Percentiles rank a stretch among this genome's conserved stretches.
phyloP scores from a whole-genome alignment of 1,140 invertebrate genomes.

The Rhagoletis zephyria region DNA sequence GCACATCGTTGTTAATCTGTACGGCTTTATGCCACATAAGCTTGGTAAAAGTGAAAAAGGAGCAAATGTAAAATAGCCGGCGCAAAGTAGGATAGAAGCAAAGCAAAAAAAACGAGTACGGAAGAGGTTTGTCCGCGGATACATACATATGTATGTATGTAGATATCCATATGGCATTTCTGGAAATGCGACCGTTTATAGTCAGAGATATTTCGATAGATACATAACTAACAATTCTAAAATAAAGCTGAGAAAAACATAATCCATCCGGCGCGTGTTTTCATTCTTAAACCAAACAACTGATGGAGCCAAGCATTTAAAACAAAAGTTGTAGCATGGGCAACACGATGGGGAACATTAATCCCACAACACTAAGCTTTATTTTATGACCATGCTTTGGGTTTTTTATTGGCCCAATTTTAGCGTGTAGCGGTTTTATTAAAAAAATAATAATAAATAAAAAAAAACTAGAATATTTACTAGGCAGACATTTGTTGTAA shows the following conservation, averaged over 20 bases:
- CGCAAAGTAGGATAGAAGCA: neutral
- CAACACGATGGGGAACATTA: too few species aligned
- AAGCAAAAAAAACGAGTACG: neutral
- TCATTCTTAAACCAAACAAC: neutral
- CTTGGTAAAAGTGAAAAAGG: constrained; percentile 4
- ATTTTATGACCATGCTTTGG: too few species aligned
- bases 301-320: neutral
- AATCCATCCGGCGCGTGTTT: too few species aligned
- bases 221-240: too few species aligned
- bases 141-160: neutral
- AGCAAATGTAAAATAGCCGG: neutral
- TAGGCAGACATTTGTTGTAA: too few species aligned
- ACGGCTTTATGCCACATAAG: constrained; percentile 20
- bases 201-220: neutral
- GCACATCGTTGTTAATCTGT: neutral
- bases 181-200: neutral
- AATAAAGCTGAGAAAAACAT: too few species aligned
- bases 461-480: too few species aligned
- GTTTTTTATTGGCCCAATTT: too few species aligned
- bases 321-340: neutral
- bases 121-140: neutral
- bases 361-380: too few species aligned
- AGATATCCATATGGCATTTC: neutral
- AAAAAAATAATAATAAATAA: too few species aligned
- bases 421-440: too few species aligned